Conservation (phyloP, 2,888 invertebrate genomes). For the Trissolcus brochymenae region DNA sequence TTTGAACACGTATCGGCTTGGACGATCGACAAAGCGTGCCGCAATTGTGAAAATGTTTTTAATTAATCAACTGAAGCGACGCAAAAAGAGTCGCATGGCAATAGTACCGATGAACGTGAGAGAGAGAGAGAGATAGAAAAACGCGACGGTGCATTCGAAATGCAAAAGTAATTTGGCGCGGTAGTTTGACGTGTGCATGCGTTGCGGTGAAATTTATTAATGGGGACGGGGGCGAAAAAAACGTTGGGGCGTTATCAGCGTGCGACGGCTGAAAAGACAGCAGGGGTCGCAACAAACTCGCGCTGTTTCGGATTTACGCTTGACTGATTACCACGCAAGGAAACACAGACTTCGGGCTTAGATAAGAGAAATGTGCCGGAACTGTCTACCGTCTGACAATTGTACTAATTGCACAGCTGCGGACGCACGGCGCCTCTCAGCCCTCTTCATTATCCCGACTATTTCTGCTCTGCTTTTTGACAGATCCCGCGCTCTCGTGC, state of each 20-base stretch:
- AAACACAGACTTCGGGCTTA: slow-evolving; percentile 59
- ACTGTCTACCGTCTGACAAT: slow-evolving; percentile 65
- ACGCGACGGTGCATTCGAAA: slow-evolving; percentile 5
- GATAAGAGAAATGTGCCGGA: slow-evolving; percentile 63
- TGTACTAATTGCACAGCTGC: slow-evolving; percentile 67
- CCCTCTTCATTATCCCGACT: slow-evolving; percentile 57
- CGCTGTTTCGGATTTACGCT: slow-evolving; percentile 61
- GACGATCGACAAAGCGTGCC: no score
- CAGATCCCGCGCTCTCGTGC: slow-evolving; percentile 43
- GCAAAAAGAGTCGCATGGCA: neutral
- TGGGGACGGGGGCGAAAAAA: slow-evolving; percentile 7
- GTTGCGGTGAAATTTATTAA: slow-evolving; percentile 38
- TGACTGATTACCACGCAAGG: slow-evolving; percentile 63
- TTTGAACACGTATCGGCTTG: slow-evolving; percentile 47
- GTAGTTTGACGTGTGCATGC: slow-evolving; percentile 29
- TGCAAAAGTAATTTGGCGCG: slow-evolving; percentile 33
- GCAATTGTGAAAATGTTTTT: slow-evolving; percentile 24
- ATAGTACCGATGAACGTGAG: no score
- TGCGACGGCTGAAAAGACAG: slow-evolving; percentile 34
- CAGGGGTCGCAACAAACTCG: slow-evolving; percentile 56
- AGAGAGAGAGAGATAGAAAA: slow-evolving; percentile 8
- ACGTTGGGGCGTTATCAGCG: slow-evolving; percentile 35
- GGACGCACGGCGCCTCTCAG: slow-evolving; percentile 48
- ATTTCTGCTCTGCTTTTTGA: slow-evolving; percentile 56
- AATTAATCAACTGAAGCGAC: slow-evolving; percentile 43